These are phyloP conservation scores for Catharus minimus DNA, from an alignment of 2,113 vertebrate genomes.

Conservation along the genomic window DNA sequence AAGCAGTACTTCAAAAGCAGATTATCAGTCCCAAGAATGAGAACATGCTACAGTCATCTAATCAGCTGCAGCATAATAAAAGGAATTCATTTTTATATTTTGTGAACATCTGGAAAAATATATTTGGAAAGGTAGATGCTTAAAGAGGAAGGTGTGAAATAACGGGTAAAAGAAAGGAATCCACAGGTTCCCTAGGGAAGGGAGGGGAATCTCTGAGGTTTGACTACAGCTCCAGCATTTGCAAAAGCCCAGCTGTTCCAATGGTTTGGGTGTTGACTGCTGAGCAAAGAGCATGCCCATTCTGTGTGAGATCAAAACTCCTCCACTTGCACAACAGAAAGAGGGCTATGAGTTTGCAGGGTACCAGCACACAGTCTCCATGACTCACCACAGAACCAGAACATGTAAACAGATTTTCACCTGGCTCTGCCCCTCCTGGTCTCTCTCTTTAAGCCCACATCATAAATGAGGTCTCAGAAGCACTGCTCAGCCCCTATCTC, in stretches of 20 bases:
- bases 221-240: neutral
- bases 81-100: neutral
- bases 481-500: neutral
- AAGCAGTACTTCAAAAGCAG: neutral
- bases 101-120: slow-evolving; percentile 27
- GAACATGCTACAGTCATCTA: neutral
- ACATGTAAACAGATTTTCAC: neutral
- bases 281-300: neutral
- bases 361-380: neutral
- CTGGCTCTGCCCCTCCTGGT: neutral
- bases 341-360: neutral
- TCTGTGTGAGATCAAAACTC: neutral
- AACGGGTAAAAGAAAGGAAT: slow-evolving; percentile 20
- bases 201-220: neutral
- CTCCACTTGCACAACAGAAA: neutral
- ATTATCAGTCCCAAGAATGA: neutral
- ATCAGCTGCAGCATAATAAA: neutral
- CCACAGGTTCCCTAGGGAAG: neutral
- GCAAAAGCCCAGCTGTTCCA: neutral
- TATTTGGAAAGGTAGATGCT: neutral
- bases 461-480: neutral
- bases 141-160: slow-evolving; percentile 36
- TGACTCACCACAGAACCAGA: neutral
- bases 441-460: neutral
- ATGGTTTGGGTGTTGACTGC: neutral